phyloP scores from a whole-genome alignment of 2,888 invertebrate species.

The Sarcophaga variegata region DNA sequence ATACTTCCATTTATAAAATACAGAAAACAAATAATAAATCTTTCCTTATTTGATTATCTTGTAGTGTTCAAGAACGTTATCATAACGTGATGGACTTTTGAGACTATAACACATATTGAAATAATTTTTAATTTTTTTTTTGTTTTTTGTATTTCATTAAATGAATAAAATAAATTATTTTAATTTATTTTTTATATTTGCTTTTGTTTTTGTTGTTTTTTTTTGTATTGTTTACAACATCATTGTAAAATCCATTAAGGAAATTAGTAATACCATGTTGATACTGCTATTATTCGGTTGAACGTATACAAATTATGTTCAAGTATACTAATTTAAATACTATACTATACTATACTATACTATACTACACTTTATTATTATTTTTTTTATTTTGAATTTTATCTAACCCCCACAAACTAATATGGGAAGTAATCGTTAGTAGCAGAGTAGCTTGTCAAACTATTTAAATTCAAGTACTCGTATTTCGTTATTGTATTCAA shows the following conservation, averaged over 20 bases:
- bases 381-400: background rate
- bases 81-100: constrained; percentile 2
- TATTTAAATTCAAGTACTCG: constrained; percentile 11
- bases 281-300: too few species aligned
- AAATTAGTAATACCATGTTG: constrained; percentile 27
- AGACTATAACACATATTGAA: constrained; percentile 26
- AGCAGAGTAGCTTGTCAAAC: constrained; percentile 21
- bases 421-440: constrained; percentile 13
- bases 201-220: background rate
- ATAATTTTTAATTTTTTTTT: constrained; percentile 12
- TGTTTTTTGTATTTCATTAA: background rate
- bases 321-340: too few species aligned
- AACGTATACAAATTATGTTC: too few species aligned
- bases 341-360: too few species aligned
- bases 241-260: constrained; percentile 50
- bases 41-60: background rate
- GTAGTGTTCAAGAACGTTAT: background rate
- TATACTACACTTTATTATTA: too few species aligned
- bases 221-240: constrained; percentile 33
- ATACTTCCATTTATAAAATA: too few species aligned
- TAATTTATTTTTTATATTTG: too few species aligned
- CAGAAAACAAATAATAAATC: too few species aligned
- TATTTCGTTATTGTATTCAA: constrained; percentile 4
- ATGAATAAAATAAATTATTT: too few species aligned
- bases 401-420: constrained; percentile 27